phyloP scores from a whole-genome alignment of 2,113 vertebrate species.

The Casuarius casuarius region DNA sequence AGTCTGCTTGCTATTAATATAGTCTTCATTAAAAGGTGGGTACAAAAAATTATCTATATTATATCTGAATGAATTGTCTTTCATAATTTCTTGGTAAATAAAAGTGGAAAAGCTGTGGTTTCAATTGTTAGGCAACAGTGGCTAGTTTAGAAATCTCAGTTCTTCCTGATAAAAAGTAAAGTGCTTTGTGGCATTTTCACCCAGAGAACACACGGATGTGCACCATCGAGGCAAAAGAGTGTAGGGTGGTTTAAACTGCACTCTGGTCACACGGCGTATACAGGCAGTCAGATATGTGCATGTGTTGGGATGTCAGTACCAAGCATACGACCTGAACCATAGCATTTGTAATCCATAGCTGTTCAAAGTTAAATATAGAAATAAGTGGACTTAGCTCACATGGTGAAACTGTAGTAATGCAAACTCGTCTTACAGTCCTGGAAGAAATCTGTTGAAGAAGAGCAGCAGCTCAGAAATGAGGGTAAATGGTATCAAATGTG shows the following conservation, averaged over 20 bases:
- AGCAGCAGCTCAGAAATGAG: slow-evolving; percentile 1
- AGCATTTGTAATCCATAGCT: not conserved
- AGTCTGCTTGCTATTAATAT: not conserved
- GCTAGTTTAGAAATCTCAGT: not conserved
- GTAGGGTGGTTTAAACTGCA: not conserved
- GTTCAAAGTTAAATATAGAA: slow-evolving; percentile 28
- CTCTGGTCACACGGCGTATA: not conserved
- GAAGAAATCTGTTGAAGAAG: slow-evolving; percentile 8
- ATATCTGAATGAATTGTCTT: not conserved
- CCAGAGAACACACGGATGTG: not conserved
- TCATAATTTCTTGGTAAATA: not conserved
- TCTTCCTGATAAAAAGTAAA: not conserved
- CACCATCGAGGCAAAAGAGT: not conserved
- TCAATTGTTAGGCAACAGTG: not conserved
- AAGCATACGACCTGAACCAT: not conserved
- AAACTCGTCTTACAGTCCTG: not conserved
- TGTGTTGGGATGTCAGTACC: not conserved
- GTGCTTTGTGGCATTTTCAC: not conserved
- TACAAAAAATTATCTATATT: not conserved
- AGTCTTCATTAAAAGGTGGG: not conserved
- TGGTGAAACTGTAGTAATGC: not conserved
- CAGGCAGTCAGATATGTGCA: not conserved
- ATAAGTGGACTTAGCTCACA: slow-evolving; percentile 32
- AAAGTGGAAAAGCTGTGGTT: not conserved
- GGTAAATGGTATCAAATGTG: not conserved